Evolutionary conservation across 2,888 invertebrate genomes (phyloP).

Genomic region (Hermaeophaga mercurialis): DNA sequence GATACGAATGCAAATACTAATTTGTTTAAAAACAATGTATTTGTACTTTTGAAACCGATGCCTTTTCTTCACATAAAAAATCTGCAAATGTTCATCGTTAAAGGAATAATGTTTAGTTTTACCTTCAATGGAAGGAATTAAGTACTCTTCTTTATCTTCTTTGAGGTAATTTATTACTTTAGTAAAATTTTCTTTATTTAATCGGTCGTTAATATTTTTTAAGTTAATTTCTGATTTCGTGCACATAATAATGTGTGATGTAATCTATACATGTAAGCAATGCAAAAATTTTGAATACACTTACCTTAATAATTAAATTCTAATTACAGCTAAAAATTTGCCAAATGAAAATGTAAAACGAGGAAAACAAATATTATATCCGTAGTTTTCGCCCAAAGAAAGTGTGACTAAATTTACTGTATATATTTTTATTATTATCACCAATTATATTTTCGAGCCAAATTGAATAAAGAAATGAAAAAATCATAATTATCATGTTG

Average conservation of each 20-base stretch:
- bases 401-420: too few relatives aligned
- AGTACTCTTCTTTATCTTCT: neutral
- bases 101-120: neutral
- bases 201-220: neutral
- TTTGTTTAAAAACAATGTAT: neutral
- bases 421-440: too few relatives aligned
- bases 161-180: neutral
- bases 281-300: too few relatives aligned
- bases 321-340: too few relatives aligned
- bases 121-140: neutral
- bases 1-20: neutral
- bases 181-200: neutral
- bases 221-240: neutral
- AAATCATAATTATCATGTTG: too few relatives aligned
- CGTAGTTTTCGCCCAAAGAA: too few relatives aligned
- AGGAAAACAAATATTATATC: too few relatives aligned
- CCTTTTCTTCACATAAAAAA: neutral
- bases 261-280: too few relatives aligned
- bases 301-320: too few relatives aligned
- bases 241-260: neutral
- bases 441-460: too few relatives aligned
- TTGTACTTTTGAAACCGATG: neutral
- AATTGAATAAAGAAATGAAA: too few relatives aligned
- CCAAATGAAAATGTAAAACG: too few relatives aligned
- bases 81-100: neutral